phyloP scores from a whole-genome alignment of 1,140 invertebrate genomes.

The Ptiloglossa arizonensis region DNA sequence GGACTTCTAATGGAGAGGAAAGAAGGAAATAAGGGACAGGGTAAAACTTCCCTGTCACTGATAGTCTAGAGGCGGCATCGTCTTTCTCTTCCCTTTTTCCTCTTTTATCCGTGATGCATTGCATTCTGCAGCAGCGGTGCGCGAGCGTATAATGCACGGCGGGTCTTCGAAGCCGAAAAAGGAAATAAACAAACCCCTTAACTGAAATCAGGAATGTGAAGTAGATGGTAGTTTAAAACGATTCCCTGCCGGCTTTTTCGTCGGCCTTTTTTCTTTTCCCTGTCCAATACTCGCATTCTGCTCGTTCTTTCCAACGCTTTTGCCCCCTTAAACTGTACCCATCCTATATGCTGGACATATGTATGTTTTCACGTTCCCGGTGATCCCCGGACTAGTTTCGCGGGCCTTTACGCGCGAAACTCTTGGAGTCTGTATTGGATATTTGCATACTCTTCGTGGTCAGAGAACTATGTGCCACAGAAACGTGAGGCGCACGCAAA shows the following conservation, averaged over 20 bases:
- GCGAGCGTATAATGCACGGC: conserved; percentile 53
- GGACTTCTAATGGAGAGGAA: conserved; percentile 53
- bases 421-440: conserved; percentile 29
- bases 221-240: conserved; percentile 76
- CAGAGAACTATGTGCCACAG: conserved; percentile 33
- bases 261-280: conserved; percentile 8
- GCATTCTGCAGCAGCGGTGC: conserved; percentile 51
- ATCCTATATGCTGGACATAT: background rate
- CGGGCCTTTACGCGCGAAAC: conserved; percentile 31
- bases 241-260: conserved; percentile 54
- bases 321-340: background rate
- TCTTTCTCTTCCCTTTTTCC: conserved; percentile 9
- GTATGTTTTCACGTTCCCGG: conserved; percentile 20
- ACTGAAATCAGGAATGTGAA: conserved; percentile 76
- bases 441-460: conserved; percentile 42
- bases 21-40: conserved; percentile 53
- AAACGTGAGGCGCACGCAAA: conserved; percentile 30
- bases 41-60: conserved; percentile 46
- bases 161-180: conserved; percentile 60
- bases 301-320: conserved; percentile 15
- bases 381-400: conserved; percentile 17
- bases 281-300: conserved; percentile 42
- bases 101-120: conserved; percentile 45
- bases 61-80: conserved; percentile 36
- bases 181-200: conserved; percentile 73